Evolutionary conservation across 2,113 vertebrate species (phyloP).

Genomic region (Campylorhamphus procurvoides): DNA sequence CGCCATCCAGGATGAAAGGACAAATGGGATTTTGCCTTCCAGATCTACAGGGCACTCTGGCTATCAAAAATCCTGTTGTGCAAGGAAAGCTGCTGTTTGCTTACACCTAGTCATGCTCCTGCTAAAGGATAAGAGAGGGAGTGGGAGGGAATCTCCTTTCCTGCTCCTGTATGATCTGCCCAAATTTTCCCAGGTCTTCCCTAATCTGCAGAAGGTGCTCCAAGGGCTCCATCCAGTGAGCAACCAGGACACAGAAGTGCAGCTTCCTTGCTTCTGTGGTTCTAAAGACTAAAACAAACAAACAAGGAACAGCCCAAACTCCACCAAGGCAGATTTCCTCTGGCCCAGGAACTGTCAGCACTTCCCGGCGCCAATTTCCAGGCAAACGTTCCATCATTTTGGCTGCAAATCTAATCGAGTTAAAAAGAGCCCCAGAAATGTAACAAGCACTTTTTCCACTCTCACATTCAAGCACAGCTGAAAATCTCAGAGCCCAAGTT

Average conservation of each 20-base stretch:
- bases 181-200: neutral
- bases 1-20: neutral
- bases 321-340: neutral
- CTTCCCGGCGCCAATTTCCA: neutral
- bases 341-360: neutral
- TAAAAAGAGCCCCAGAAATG: neutral
- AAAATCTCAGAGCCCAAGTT: neutral
- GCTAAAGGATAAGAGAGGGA: neutral
- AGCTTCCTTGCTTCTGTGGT: neutral
- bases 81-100: neutral
- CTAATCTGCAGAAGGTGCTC: neutral
- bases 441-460: neutral
- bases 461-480: neutral
- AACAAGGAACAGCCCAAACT: neutral
- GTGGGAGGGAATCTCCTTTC: neutral
- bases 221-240: neutral
- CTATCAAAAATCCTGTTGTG: neutral
- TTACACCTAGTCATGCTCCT: neutral
- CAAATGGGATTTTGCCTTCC: neutral
- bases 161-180: neutral
- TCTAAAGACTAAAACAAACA: neutral
- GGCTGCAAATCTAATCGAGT: neutral
- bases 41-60: neutral
- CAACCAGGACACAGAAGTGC: neutral
- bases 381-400: fast-evolving